Conservation (phyloP, 1,140 invertebrate species). For the Drosophila rufa region DNA sequence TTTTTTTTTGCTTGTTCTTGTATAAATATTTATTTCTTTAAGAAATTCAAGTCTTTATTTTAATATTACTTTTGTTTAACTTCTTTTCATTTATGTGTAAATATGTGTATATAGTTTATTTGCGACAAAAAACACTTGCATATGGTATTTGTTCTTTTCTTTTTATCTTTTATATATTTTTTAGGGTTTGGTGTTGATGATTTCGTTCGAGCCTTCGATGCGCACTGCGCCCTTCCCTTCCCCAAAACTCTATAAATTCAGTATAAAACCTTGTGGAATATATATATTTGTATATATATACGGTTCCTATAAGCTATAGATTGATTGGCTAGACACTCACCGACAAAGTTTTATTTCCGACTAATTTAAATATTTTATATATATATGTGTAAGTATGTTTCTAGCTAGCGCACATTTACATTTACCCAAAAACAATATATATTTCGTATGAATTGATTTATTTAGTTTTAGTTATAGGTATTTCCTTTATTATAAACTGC, state of each 20-base stretch:
- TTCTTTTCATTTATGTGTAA: constrained; percentile 51
- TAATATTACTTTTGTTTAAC: constrained; percentile 41
- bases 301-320: constrained; percentile 39
- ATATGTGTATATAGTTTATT: constrained; percentile 59
- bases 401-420: constrained; percentile 49
- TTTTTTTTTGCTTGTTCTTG: constrained; percentile 36
- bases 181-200: constrained; percentile 35
- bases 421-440: constrained; percentile 28
- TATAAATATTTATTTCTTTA: constrained; percentile 77
- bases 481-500: constrained; percentile 15
- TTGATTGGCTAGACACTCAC: constrained; percentile 55
- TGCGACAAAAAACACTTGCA: constrained; percentile 51
- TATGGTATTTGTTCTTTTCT: constrained; percentile 15
- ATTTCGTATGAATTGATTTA: constrained; percentile 8
- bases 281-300: constrained; percentile 18
- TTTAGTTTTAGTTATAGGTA: constrained; percentile 3
- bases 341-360: constrained; percentile 20
- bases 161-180: constrained; percentile 1
- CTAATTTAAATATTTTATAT: constrained; percentile 13
- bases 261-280: constrained; percentile 71
- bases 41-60: constrained; percentile 76
- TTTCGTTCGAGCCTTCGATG: constrained; percentile 24
- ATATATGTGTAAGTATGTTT: constrained; percentile 7
- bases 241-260: constrained; percentile 64
- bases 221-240: constrained; percentile 22